These are phyloP conservation scores for Lepidothrix coronata DNA, from an alignment of 2,113 vertebrate species.

Conservation along the genomic window DNA sequence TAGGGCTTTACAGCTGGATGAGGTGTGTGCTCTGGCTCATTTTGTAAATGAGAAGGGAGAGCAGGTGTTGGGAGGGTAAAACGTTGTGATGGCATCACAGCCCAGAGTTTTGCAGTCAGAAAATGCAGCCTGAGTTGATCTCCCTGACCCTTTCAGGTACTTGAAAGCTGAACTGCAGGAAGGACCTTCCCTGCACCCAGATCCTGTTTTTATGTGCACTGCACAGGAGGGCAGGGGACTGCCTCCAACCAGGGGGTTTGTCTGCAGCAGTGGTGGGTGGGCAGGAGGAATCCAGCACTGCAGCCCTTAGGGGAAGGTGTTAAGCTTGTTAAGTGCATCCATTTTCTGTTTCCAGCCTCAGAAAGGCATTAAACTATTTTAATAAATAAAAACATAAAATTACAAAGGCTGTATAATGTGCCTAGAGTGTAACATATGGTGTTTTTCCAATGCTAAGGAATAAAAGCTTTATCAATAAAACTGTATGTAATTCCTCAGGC, in stretches of 20 bases:
- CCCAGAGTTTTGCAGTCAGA: not conserved
- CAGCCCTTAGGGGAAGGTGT: not conserved
- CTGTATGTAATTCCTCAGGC: not conserved
- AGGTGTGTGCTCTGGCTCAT: not conserved
- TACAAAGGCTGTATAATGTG: not conserved
- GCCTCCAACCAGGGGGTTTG: rapidly evolving
- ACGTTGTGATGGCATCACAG: not conserved
- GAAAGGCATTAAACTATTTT: not conserved
- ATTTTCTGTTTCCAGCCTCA: not conserved
- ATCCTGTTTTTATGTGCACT: too few relatives aligned
- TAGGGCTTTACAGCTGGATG: not conserved
- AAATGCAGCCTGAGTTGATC: not conserved
- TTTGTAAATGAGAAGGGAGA: not conserved
- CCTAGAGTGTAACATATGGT: not conserved
- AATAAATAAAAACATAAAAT: not conserved
- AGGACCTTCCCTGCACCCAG: rapidly evolving
- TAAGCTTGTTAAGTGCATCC: not conserved
- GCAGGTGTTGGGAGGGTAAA: not conserved
- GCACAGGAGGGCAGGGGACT: too few relatives aligned
- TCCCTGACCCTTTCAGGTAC: not conserved
- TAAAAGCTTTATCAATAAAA: not conserved
- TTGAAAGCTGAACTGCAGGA: not conserved
- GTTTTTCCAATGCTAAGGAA: not conserved
- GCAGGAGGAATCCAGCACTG: not conserved
- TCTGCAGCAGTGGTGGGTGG: not conserved